Percentiles rank a stretch among this genome's conserved stretches.
Evolutionary conservation across 2,888 invertebrate genomes (phyloP).

Genomic region (Deladenus siricidicola): DNA sequence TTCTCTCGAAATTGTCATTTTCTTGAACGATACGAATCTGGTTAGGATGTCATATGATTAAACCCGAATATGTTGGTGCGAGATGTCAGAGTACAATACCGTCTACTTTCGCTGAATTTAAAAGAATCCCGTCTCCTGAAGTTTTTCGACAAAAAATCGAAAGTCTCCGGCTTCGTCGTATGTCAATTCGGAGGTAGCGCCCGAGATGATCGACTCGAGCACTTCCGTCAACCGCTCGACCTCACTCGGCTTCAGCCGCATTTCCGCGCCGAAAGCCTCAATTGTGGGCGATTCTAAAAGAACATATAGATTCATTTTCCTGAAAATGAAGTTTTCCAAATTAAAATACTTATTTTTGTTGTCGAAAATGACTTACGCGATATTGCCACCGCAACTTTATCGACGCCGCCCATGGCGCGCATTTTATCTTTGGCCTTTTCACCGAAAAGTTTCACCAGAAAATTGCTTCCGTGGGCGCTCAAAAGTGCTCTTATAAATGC

Average conservation of each 20-base stretch:
- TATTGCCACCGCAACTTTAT: constrained; percentile 86
- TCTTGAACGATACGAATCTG: too few species aligned
- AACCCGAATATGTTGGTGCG: too few species aligned
- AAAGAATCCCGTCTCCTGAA: constrained; percentile 51
- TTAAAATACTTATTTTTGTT: constrained; percentile 14
- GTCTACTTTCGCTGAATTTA: too few species aligned
- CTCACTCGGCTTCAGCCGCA: constrained; percentile 39
- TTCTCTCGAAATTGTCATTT: too few species aligned
- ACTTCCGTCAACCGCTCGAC: constrained; percentile 37
- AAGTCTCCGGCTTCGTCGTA: constrained; percentile 48
- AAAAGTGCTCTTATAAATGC: constrained; percentile 85
- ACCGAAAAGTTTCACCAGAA: constrained; percentile 88
- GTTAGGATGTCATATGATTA: too few species aligned
- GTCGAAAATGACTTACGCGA: constrained; percentile 64
- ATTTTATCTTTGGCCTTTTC: constrained; percentile 85
- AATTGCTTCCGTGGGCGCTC: constrained; percentile 89
- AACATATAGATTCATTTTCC: background rate
- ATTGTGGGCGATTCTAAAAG: constrained; percentile 48
- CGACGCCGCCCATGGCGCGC: constrained; percentile 82
- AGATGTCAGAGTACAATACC: too few species aligned
- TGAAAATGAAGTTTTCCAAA: background rate
- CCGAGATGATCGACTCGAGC: constrained; percentile 41
- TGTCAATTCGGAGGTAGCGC: constrained; percentile 40
- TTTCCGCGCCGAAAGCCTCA: constrained; percentile 43
- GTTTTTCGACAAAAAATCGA: constrained; percentile 50